A percentile compares a stretch with the other conserved stretches of the same genome.
phyloP scores from a whole-genome alignment of 2,888 invertebrate genomes.

The Suillia variegata region DNA sequence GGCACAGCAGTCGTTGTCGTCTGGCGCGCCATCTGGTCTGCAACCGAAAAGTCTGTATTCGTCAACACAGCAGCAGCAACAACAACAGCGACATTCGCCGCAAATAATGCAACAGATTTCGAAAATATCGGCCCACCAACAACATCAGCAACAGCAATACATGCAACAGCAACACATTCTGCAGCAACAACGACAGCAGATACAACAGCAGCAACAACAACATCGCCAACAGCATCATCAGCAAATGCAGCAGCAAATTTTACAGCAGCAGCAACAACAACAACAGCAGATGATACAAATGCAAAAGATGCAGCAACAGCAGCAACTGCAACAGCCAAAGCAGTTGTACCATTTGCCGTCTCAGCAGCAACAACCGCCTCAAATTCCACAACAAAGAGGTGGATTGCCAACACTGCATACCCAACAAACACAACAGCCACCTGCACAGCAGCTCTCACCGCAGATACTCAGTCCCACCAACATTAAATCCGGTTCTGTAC shows the following conservation, averaged over 20 bases:
- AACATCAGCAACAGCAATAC: constrained; percentile 37
- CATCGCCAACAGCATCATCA: constrained; percentile 30
- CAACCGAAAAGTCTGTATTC: constrained; percentile 17
- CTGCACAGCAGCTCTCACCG: constrained; percentile 30
- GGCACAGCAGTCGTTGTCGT: constrained; percentile 44
- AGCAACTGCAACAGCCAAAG: constrained; percentile 29
- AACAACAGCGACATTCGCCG: constrained; percentile 43
- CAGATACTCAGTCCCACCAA: constrained; percentile 25
- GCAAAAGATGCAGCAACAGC: constrained; percentile 34
- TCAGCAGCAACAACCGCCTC: constrained; percentile 33
- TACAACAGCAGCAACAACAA: constrained; percentile 34
- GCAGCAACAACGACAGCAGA: constrained; percentile 29
- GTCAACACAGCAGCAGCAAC: constrained; percentile 31
- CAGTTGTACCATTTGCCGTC: constrained; percentile 30
- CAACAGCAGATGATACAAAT: constrained; percentile 34
- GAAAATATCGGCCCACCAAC: constrained; percentile 46
- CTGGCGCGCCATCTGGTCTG: constrained; percentile 32
- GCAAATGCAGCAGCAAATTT: constrained; percentile 27
- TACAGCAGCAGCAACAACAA: constrained; percentile 41
- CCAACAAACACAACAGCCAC: constrained; percentile 22
- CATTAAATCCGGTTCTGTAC: constrained; percentile 16
- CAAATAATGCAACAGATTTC: constrained; percentile 48
- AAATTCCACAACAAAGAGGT: constrained; percentile 16
- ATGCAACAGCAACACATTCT: constrained; percentile 26
- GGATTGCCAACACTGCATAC: constrained; percentile 17